Conservation (phyloP, 2,888 invertebrate genomes). For the Actias luna region DNA sequence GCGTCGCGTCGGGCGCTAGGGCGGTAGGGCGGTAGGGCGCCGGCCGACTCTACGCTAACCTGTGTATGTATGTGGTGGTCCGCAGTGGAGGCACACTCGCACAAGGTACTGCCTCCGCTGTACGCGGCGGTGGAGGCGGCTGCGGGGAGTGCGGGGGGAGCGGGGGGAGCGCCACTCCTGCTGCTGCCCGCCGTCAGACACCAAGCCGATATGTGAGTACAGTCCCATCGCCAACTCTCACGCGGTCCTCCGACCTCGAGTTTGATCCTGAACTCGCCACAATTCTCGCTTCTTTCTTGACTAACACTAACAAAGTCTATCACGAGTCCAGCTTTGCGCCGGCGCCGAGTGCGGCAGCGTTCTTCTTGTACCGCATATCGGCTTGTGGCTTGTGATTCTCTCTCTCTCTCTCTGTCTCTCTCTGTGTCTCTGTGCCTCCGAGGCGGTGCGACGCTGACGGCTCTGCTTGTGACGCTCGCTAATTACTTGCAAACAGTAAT, state of each 20-base stretch:
- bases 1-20: constrained; percentile 23
- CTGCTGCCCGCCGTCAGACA: constrained; percentile 53
- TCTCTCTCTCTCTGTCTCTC: constrained; percentile 2
- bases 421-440: background rate
- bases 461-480: constrained; percentile 13
- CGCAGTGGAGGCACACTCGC: constrained; percentile 70
- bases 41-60: constrained; percentile 32
- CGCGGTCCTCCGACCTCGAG: background rate
- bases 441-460: background rate
- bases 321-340: background rate
- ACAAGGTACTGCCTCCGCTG: constrained; percentile 75
- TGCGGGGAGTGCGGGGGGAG: constrained; percentile 32
- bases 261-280: constrained; percentile 7
- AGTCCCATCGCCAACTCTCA: constrained; percentile 14
- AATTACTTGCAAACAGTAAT: constrained; percentile 24
- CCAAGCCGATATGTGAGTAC: constrained; percentile 63
- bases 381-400: constrained; percentile 32
- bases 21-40: constrained; percentile 11
- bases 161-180: constrained; percentile 43
- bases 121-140: constrained; percentile 69
- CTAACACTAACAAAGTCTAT: background rate
- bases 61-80: constrained; percentile 47
- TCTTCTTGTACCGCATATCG: constrained; percentile 32
- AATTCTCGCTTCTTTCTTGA: background rate
- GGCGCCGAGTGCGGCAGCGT: constrained; percentile 11